These are phyloP conservation scores for Agrochola litura DNA, from an alignment of 2,888 invertebrate species.

Conservation along the genomic window DNA sequence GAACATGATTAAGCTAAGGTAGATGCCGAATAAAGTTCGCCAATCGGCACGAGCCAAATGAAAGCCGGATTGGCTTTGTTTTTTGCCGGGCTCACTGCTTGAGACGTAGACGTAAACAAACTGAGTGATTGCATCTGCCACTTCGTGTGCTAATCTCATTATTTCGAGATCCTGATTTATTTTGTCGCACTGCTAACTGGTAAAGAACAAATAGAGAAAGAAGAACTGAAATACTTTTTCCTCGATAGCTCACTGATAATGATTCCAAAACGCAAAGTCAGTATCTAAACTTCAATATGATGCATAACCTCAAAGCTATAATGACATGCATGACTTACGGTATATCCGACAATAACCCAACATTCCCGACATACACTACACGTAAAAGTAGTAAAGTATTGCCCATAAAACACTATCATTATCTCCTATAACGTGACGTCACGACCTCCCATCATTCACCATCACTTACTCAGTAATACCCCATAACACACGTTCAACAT, in stretches of 20 bases:
- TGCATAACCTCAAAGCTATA: background rate
- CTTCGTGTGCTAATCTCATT: background rate
- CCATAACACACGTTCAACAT: slow-evolving; percentile 55
- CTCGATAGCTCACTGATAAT: too few relatives aligned
- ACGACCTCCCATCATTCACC: slow-evolving; percentile 55
- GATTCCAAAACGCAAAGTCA: background rate
- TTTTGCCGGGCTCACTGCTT: background rate
- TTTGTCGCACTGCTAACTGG: background rate
- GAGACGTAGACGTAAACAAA: slow-evolving; percentile 4
- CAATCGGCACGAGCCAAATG: background rate
- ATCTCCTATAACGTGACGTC: slow-evolving; percentile 55
- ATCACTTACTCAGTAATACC: slow-evolving; percentile 46
- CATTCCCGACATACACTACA: slow-evolving; percentile 22
- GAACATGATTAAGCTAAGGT: background rate
- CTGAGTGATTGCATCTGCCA: slow-evolving; percentile 19
- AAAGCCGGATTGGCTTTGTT: background rate
- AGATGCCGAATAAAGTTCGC: background rate
- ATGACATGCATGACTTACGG: slow-evolving; percentile 19
- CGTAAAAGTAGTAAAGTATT: slow-evolving; percentile 22
- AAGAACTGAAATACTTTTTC: background rate
- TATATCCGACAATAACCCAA: background rate
- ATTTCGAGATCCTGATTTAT: background rate
- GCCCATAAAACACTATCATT: slow-evolving; percentile 45
- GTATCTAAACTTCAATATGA: background rate
- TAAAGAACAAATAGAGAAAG: too few relatives aligned